Evolutionary conservation across 2,113 vertebrate genomes (phyloP).

Genomic region (Okapia johnstoni): DNA sequence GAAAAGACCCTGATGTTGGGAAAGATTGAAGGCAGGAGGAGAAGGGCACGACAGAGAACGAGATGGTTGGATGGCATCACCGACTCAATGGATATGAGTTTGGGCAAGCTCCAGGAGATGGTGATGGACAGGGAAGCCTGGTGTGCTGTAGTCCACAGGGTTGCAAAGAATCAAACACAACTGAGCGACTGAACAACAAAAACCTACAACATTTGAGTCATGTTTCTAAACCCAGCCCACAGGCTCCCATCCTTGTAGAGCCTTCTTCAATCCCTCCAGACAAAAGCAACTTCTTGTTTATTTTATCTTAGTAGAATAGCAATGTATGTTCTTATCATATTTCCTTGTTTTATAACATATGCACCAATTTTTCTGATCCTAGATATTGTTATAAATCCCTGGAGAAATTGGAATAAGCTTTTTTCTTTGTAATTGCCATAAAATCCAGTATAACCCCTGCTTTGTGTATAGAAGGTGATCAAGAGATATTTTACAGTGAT

Average conservation of each 20-base stretch:
- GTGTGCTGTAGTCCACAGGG: not conserved
- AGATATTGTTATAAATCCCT: not conserved
- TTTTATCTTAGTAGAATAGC: not conserved
- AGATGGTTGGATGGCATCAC: not conserved
- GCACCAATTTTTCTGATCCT: not conserved
- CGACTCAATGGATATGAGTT: not conserved
- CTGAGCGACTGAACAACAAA: not conserved
- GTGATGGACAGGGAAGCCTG: not conserved
- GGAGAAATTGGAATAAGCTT: not conserved
- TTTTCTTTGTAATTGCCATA: not conserved
- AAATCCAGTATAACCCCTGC: not conserved
- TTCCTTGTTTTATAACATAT: not conserved
- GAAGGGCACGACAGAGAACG: rapidly evolving
- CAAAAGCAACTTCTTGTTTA: not conserved
- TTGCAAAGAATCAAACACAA: not conserved
- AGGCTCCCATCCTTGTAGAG: not conserved
- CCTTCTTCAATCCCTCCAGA: not conserved
- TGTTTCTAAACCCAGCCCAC: not conserved
- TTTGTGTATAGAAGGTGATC: not conserved
- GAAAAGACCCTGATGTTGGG: not conserved
- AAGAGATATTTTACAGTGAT: not conserved
- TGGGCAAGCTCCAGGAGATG: not conserved
- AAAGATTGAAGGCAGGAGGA: not conserved
- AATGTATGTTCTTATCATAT: not conserved
- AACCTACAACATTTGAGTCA: not conserved